Percentiles rank a stretch among this genome's conserved stretches.
These are phyloP conservation scores for Podarcis siculus DNA, from an alignment of 2,797 vertebrate genomes.

Conservation along the genomic window DNA sequence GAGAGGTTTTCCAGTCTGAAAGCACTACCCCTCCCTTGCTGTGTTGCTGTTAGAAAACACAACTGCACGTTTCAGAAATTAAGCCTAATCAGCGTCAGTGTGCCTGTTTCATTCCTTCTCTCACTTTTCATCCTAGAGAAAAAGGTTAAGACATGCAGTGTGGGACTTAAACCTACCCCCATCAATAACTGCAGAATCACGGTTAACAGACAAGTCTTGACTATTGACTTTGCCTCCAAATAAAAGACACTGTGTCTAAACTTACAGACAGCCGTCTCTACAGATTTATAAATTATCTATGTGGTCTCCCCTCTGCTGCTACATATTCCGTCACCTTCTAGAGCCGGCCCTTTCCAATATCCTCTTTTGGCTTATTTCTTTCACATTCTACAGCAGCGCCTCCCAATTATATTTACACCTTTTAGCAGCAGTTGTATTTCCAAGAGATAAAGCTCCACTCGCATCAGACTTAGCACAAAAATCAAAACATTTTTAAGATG, in stretches of 20 bases:
- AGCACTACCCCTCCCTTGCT: too few species aligned
- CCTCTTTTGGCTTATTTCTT: constrained; percentile 11
- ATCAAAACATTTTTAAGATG: background rate
- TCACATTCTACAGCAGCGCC: background rate
- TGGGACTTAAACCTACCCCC: background rate
- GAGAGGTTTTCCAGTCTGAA: background rate
- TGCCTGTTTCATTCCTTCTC: constrained; percentile 11
- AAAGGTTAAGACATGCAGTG: constrained; percentile 11
- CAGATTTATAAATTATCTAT: background rate
- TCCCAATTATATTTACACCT: background rate
- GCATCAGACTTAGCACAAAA: background rate
- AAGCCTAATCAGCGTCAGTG: background rate
- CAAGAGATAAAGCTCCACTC: background rate
- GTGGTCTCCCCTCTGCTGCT: background rate
- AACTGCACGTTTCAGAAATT: background rate
- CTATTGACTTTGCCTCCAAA: constrained; percentile 9
- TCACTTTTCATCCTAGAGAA: background rate
- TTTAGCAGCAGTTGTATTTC: background rate
- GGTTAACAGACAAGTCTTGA: background rate
- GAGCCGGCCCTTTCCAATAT: background rate
- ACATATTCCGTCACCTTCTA: constrained; percentile 31
- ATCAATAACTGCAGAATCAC: background rate
- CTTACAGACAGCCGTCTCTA: constrained; percentile 11
- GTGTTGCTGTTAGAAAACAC: background rate
- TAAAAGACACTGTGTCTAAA: background rate